Percentiles rank a stretch among this genome's conserved stretches.
Evolutionary conservation across 2,113 vertebrate genomes (phyloP).

Genomic region (Poeciliopsis prolifica): DNA sequence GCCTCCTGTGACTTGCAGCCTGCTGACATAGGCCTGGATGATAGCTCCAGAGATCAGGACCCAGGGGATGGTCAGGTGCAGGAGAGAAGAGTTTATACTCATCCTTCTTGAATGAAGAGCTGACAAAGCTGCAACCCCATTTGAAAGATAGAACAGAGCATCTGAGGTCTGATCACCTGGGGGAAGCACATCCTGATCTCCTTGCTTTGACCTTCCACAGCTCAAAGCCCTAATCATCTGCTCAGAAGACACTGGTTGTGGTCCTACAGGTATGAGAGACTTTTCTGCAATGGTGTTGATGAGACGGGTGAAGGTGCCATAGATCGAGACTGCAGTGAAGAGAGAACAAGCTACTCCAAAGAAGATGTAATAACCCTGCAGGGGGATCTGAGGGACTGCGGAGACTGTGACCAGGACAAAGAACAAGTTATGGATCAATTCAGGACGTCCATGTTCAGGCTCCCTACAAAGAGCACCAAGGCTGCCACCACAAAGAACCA

Average conservation of each 20-base stretch:
- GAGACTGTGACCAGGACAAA: conserved; percentile 83
- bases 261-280: conserved; percentile 82
- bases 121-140: conserved; percentile 85
- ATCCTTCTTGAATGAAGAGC: conserved; percentile 72
- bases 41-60: conserved; percentile 86
- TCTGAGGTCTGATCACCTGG: conserved; percentile 75
- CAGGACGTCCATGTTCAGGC: conserved; percentile 84
- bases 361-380: conserved; percentile 74
- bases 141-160: conserved; percentile 85
- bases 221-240: conserved; percentile 61
- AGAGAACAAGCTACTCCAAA: conserved; percentile 84
- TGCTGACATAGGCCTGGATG: conserved; percentile 83
- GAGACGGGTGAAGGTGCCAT: conserved; percentile 84
- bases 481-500: conserved; percentile 86
- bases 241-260: conserved; percentile 76
- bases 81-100: conserved; percentile 47
- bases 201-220: conserved; percentile 38
- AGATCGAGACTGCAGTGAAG: conserved; percentile 79
- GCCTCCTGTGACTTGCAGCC: conserved; percentile 81
- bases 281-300: conserved; percentile 91
- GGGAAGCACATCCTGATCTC: conserved; percentile 7
- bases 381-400: conserved; percentile 84
- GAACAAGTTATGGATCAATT: conserved; percentile 83
- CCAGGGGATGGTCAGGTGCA: conserved; percentile 81
- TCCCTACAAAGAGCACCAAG: conserved; percentile 78